Evolutionary conservation across 2,113 vertebrate species (phyloP), one percentile per base, ranked within the genome.

Genomic region (Shinisaurus crocodilurus): DNA sequence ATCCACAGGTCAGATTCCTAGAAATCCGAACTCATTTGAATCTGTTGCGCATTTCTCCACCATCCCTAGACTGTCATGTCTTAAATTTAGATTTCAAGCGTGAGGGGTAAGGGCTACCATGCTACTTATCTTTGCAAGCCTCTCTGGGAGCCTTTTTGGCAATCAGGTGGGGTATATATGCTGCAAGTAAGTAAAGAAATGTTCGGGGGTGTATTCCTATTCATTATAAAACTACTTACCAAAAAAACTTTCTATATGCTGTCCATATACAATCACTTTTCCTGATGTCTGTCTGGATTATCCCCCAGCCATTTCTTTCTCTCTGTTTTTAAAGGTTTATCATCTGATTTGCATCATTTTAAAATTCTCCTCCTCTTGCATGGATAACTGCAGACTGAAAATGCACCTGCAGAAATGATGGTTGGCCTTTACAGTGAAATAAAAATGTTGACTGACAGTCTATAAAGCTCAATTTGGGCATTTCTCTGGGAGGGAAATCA

Each of bases 351-450:
- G 74, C 29, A 57, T 67, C 43, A n/a, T 57, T 84, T 88, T 88
- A 50, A 83, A 32, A 69, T n/a, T 74, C 32, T 7, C 37, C 37
- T n/a, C 27, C 10, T 88, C 37, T 81, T 27, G 65, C 37, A 82
- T 45, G n/a, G 72, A 57, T 60, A 88, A 87, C 69, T 91, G 90
- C n/a, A 88, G 90, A 43, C 63, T 34, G 27, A 69, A 43, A 32
- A 77, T 75, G 27, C 23, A 88, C 81, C 81, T 88, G 86, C 48
- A 88, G n/a, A 77, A 77, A 79, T 12, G 8, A 85, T 85, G 82
- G 9, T 27, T 88, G 67, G 27, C 27, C 37, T 87, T 88, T 77
- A 65, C 85, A 89, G 43, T 57, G 48, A 57, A 57, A 40, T 32
- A 50, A 45, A 77, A 79, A 45, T 20, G 50, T 88, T 48, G 69